phyloP scores from a whole-genome alignment of 2,888 invertebrate species.

The Acronicta aceris region DNA sequence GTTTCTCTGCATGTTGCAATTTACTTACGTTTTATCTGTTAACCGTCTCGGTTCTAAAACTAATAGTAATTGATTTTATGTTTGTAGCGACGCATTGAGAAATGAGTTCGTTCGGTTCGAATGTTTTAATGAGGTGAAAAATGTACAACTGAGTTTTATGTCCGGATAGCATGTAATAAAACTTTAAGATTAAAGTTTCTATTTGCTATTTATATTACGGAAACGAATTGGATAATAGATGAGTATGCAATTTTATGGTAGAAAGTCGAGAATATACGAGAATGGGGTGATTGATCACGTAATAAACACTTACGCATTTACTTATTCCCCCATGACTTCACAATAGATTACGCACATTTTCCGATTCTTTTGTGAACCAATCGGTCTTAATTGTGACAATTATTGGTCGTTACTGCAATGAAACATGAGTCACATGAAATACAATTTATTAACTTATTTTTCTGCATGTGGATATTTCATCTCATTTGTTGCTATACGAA shows the following conservation, averaged over 20 bases:
- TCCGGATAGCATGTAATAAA: conserved; percentile 41
- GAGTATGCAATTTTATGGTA: conserved; percentile 16
- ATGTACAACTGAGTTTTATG: conserved; percentile 44
- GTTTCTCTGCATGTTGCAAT: conserved; percentile 71
- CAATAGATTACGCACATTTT: conserved; percentile 32
- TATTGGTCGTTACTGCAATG: conserved; percentile 20
- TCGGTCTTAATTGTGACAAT: conserved; percentile 47
- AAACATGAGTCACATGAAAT: conserved; percentile 8
- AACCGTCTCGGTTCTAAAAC: conserved; percentile 69
- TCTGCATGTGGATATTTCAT: no score
- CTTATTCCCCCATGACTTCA: conserved; percentile 41
- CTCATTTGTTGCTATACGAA: no score
- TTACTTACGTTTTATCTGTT: conserved; percentile 76
- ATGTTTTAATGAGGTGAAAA: conserved; percentile 55
- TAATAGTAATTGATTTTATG: conserved; percentile 82
- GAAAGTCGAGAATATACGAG: conserved; percentile 22
- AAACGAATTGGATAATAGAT: conserved; percentile 29
- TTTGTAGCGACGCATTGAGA: conserved; percentile 66
- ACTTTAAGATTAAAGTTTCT: conserved; percentile 31
- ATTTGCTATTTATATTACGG: conserved; percentile 18
- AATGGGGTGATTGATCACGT: conserved; percentile 45
- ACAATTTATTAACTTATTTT: neutral
- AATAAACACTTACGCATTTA: conserved; percentile 19
- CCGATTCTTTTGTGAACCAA: conserved; percentile 30
- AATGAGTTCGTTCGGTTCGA: conserved; percentile 54